Conservation (phyloP, 2,113 vertebrate genomes). For the Corynorhinus townsendii region DNA sequence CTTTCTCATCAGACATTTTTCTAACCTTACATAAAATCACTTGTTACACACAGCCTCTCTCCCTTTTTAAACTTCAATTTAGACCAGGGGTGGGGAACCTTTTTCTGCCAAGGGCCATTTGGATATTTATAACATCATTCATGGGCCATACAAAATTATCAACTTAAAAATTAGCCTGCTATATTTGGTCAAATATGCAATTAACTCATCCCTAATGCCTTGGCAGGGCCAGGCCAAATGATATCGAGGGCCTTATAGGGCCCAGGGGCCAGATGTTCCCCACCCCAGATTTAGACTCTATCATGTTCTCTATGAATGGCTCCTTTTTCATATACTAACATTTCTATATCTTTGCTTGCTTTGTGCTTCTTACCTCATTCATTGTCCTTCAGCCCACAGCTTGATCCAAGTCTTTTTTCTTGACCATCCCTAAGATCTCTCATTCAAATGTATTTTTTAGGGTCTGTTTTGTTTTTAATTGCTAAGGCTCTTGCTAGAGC, state of each 20-base stretch:
- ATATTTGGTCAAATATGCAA: too few species aligned
- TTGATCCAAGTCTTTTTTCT: background rate
- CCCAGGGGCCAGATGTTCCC: too few species aligned
- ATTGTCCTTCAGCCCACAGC: background rate
- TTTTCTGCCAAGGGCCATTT: too few species aligned
- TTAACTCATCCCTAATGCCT: too few species aligned
- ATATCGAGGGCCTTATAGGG: too few species aligned
- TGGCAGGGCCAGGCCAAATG: too few species aligned
- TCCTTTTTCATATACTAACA: background rate
- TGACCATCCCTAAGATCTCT: background rate
- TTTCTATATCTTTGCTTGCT: background rate
- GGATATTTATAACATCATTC: too few species aligned
- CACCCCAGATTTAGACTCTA: too few species aligned
- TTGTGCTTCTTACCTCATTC: background rate
- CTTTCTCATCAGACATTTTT: background rate
- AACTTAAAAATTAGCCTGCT: too few species aligned
- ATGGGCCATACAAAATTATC: too few species aligned
- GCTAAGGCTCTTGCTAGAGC: background rate
- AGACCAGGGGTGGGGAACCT: too few species aligned
- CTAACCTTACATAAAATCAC: background rate
- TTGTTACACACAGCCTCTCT: background rate
- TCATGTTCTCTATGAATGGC: background rate
- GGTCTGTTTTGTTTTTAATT: background rate
- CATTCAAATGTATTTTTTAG: background rate
- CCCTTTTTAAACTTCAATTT: background rate